Conservation (phyloP, 2,888 invertebrate species). For the Lagria hirta region DNA sequence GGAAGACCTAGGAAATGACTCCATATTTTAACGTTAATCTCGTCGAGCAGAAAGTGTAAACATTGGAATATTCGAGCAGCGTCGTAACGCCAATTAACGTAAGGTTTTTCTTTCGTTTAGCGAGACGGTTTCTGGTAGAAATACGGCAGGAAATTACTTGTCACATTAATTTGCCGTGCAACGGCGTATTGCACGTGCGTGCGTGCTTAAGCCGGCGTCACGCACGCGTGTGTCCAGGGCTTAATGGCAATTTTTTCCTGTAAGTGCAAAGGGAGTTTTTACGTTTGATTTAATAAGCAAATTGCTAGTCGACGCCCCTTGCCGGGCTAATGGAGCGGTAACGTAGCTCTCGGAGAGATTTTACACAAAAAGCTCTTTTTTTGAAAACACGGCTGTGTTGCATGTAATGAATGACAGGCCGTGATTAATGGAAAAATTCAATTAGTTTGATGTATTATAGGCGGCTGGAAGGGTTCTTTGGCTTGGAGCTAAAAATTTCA, state of each 20-base stretch:
- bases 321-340: conserved; percentile 24
- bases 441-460: conserved; percentile 36
- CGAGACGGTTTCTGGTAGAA: too few species aligned
- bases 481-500: too few species aligned
- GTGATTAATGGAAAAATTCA: conserved; percentile 44
- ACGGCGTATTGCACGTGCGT: conserved; percentile 10
- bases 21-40: conserved; percentile 46
- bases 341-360: conserved; percentile 13
- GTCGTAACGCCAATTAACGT: conserved; percentile 12
- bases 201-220: conserved; percentile 17
- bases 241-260: conserved; percentile 19
- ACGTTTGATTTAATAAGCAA: conserved; percentile 37
- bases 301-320: conserved; percentile 35
- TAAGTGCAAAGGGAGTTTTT: conserved; percentile 27
- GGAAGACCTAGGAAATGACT: conserved; percentile 40
- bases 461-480: conserved; percentile 18
- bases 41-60: conserved; percentile 37
- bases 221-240: conserved; percentile 13
- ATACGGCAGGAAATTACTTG: conserved; percentile 34
- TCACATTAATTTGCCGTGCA: conserved; percentile 30
- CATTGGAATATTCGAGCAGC: conserved; percentile 22
- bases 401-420: conserved; percentile 37
- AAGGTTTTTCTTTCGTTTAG: too few species aligned
- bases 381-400: conserved; percentile 31
- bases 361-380: conserved; percentile 27